Evolutionary conservation across 2,113 vertebrate species (phyloP).

Genomic region (Clarias gariepinus): DNA sequence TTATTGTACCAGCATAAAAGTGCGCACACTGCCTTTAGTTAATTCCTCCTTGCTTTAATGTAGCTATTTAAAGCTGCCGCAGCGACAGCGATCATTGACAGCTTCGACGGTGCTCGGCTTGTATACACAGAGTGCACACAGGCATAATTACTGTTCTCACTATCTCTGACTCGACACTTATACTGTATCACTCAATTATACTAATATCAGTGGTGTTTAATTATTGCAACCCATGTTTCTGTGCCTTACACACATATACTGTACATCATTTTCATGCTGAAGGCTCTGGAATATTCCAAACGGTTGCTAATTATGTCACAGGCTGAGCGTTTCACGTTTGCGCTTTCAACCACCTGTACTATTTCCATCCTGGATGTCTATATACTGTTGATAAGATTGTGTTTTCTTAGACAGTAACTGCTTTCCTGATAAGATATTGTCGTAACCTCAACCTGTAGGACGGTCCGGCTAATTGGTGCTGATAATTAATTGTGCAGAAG

Average conservation of each 20-base stretch:
- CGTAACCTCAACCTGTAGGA: conserved; percentile 12
- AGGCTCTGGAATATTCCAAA: not conserved
- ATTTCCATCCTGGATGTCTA: not conserved
- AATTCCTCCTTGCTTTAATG: conserved; percentile 7
- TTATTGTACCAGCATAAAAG: conserved; percentile 28
- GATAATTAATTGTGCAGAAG: conserved; percentile 31
- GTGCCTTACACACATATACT: not conserved
- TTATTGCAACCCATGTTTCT: not conserved
- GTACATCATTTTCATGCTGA: not conserved
- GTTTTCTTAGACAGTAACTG: conserved; percentile 19
- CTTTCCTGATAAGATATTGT: conserved; percentile 16
- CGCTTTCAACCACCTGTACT: not conserved
- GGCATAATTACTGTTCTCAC: conserved; percentile 47
- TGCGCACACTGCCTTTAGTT: not conserved
- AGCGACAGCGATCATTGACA: not conserved
- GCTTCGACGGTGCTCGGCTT: not conserved
- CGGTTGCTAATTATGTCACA: not conserved
- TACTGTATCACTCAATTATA: conserved; percentile 53
- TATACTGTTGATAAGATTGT: not conserved
- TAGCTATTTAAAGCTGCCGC: not conserved
- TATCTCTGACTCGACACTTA: conserved; percentile 51
- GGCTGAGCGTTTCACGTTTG: not conserved
- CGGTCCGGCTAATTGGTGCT: conserved; percentile 33
- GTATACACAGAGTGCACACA: not conserved
- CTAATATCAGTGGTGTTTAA: conserved; percentile 50